phyloP scores from a whole-genome alignment of 2,888 invertebrate species.

The Agrotis exclamationis region DNA sequence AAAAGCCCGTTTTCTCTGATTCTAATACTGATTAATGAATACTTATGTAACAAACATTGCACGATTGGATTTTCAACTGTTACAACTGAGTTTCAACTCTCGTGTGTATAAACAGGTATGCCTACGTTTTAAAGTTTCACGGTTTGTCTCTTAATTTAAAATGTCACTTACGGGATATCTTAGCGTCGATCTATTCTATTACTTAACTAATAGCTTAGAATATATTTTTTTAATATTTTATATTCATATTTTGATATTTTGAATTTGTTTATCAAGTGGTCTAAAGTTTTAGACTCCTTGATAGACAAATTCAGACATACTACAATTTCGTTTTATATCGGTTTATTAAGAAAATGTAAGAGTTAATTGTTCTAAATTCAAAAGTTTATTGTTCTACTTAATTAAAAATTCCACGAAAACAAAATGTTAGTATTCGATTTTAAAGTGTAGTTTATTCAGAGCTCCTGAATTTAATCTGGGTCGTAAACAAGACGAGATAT shows the following conservation, averaged over 20 bases:
- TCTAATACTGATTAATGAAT: not conserved
- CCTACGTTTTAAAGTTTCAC: too few relatives aligned
- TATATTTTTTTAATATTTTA: too few relatives aligned
- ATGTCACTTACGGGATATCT: too few relatives aligned
- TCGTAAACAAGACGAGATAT: slow-evolving; percentile 15
- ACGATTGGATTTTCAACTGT: not conserved
- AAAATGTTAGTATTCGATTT: slow-evolving; percentile 7
- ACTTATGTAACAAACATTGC: not conserved
- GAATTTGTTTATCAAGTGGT: too few relatives aligned
- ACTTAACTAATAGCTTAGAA: too few relatives aligned
- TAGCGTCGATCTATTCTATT: too few relatives aligned
- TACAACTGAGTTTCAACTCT: not conserved
- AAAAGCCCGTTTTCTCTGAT: not conserved
- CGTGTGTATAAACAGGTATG: too few relatives aligned
- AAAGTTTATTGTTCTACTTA: not conserved
- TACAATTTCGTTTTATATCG: not conserved
- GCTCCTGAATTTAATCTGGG: slow-evolving; percentile 13
- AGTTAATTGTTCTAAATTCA: not conserved
- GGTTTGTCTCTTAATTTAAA: too few relatives aligned
- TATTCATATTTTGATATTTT: too few relatives aligned
- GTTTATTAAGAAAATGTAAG: not conserved
- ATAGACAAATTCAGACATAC: too few relatives aligned
- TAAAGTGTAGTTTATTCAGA: slow-evolving; percentile 8
- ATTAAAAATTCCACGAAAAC: not conserved
- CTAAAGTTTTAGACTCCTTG: too few relatives aligned